phyloP scores from a whole-genome alignment of 2,888 invertebrate genomes.

The Nebria brevicollis region DNA sequence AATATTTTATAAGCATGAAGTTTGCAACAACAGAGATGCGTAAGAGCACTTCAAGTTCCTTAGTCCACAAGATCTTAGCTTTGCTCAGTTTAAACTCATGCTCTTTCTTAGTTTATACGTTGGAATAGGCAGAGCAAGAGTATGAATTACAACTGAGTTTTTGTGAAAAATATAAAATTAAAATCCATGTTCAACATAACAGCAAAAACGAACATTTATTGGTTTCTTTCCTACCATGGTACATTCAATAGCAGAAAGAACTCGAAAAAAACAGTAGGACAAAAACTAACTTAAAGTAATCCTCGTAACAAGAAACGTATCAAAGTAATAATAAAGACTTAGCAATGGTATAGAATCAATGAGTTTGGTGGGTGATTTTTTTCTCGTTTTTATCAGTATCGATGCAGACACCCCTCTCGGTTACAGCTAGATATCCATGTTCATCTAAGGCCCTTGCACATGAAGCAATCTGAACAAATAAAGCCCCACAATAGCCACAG shows the following conservation, averaged over 20 bases:
- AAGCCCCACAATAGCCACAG: conserved; percentile 3
- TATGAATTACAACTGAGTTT: too few species aligned
- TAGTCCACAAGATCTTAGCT: too few species aligned
- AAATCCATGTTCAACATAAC: too few species aligned
- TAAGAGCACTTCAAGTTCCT: too few species aligned
- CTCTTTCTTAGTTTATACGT: too few species aligned
- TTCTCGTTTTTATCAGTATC: neutral
- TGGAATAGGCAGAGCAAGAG: too few species aligned
- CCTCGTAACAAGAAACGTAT: neutral
- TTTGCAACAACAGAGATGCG: too few species aligned
- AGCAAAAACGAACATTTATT: too few species aligned
- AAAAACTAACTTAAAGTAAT: neutral
- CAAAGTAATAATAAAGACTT: neutral
- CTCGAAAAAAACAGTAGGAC: neutral
- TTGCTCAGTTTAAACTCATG: too few species aligned
- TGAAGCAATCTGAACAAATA: neutral
- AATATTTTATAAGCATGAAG: too few species aligned
- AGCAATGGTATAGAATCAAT: neutral
- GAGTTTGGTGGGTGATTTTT: neutral
- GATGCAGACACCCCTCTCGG: neutral
- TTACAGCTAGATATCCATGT: neutral
- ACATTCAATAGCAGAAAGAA: neutral
- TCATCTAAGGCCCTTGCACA: neutral
- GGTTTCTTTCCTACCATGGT: too few species aligned
- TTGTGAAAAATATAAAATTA: too few species aligned